Percentiles rank a stretch among this genome's conserved stretches.
Conservation (phyloP, 2,797 vertebrate species). For the Naso thynnoides region DNA sequence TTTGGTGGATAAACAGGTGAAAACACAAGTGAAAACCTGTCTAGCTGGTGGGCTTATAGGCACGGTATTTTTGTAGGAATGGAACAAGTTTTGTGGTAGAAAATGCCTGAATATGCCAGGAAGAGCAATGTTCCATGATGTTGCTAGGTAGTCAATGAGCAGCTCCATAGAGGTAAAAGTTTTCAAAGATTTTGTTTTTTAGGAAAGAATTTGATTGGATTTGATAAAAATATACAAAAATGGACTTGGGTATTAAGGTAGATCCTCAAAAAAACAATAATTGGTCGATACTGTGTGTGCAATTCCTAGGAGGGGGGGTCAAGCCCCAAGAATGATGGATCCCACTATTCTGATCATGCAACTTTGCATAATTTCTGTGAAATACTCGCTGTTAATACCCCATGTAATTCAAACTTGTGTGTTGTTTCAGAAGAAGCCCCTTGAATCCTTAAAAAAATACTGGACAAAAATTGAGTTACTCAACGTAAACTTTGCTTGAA, state of each 20-base stretch:
- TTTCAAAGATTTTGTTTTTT: too few relatives aligned
- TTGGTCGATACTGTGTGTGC: background rate
- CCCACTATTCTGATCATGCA: background rate
- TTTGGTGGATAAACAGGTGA: too few relatives aligned
- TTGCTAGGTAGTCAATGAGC: too few relatives aligned
- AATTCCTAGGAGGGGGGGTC: background rate
- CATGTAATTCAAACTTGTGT: conserved; percentile 17
- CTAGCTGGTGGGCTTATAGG: too few relatives aligned
- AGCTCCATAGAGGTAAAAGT: too few relatives aligned
- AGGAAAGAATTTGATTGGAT: too few relatives aligned
- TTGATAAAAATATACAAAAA: background rate
- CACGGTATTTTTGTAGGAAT: too few relatives aligned
- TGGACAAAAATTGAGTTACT: conserved; percentile 36
- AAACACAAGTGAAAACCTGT: too few relatives aligned
- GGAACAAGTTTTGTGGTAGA: too few relatives aligned
- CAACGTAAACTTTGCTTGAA: conserved; percentile 64
- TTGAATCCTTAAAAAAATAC: conserved; percentile 31
- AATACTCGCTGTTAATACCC: background rate
- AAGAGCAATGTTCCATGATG: too few relatives aligned
- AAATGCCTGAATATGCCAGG: too few relatives aligned
- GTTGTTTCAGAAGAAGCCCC: conserved; percentile 9
- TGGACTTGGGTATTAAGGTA: background rate
- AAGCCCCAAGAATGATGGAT: background rate
- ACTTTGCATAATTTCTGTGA: background rate
- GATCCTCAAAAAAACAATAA: background rate